Base-by-base conservation (phyloP, 2,113 vertebrate genomes). In the Serinus canaria region DNA sequence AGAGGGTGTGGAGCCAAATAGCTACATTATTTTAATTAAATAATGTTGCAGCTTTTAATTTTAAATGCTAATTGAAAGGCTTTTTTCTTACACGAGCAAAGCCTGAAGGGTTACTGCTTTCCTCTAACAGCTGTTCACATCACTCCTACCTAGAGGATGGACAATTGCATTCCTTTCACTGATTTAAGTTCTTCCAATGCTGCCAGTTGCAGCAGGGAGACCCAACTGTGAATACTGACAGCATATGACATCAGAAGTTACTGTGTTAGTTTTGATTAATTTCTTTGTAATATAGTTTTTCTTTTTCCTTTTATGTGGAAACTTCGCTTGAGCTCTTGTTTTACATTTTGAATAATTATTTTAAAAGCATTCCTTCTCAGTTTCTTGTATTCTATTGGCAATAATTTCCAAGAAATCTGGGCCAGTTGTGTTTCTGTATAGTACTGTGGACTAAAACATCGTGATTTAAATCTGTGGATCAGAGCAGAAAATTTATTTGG, bases 31-130 rank as follows among this genome's bases (percentile, higher is more conserved):
- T 94, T 89, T 91, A 89, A 92, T 95, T 79, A 89, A 93, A 87
- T 74, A 81, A 83, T 92, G 25, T 66, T 87, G 31, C 53, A 83
- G 67, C 86, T 93, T 92, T 96, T 91, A 94, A 91, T 94, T 94
- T 81, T 27, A 50, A 49, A 83, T 43, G 59, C 68, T 89, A 87
- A 87, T 95, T 89, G 77, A 91, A 85, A 95, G 63, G 49, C 37
- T 62, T 85, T 91, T 91, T 76, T 62, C 33, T 91, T 69, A 62
- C 41, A 46, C 47, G 78, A 87, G 41, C 53, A 85, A 85, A 85
- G 50, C 78, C 74, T 6, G 13, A 77, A 85, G 81, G 37, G 49
- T 91, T 91, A 39, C 22, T 69, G 30, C 66, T 73, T 95, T 69
- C 80, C 43, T 89, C 49, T 63, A 84, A 24, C 39, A 89, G 37